Percentiles rank a stretch among this genome's conserved stretches.
phyloP scores from a whole-genome alignment of 2,113 vertebrate genomes.

The Aptenodytes patagonicus region DNA sequence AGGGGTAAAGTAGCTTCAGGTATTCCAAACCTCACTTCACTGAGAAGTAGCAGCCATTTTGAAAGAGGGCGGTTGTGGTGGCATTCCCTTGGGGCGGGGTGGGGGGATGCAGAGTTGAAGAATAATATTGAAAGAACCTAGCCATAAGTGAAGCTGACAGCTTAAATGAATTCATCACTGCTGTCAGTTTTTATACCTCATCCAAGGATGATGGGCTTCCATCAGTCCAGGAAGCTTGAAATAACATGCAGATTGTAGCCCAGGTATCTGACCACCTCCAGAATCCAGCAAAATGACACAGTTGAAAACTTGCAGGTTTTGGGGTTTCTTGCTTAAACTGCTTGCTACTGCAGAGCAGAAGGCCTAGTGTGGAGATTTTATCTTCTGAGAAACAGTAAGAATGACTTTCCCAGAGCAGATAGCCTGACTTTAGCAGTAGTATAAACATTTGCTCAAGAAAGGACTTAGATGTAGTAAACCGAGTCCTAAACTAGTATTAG shows the following conservation, averaged over 20 bases:
- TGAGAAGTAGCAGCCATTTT: neutral
- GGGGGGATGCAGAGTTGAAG: neutral
- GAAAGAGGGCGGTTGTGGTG: neutral
- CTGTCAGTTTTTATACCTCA: neutral
- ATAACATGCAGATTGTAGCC: neutral
- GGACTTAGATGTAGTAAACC: neutral
- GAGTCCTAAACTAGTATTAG: neutral
- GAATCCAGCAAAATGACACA: neutral
- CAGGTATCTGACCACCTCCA: neutral
- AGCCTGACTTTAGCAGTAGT: neutral
- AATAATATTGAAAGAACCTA: neutral
- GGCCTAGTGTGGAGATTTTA: neutral
- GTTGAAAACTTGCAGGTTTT: neutral
- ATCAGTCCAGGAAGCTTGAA: neutral
- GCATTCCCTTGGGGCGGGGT: neutral
- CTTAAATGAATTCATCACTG: neutral
- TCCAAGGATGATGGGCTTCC: neutral
- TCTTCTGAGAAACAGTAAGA: neutral
- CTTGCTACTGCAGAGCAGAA: neutral
- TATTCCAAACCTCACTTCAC: neutral
- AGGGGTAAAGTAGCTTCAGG: neutral
- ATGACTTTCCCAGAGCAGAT: neutral
- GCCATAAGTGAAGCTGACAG: neutral
- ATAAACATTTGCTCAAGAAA: neutral
- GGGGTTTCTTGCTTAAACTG: neutral